Conservation (phyloP, 2,888 invertebrate genomes). For the Didymodactylos carnosus region DNA sequence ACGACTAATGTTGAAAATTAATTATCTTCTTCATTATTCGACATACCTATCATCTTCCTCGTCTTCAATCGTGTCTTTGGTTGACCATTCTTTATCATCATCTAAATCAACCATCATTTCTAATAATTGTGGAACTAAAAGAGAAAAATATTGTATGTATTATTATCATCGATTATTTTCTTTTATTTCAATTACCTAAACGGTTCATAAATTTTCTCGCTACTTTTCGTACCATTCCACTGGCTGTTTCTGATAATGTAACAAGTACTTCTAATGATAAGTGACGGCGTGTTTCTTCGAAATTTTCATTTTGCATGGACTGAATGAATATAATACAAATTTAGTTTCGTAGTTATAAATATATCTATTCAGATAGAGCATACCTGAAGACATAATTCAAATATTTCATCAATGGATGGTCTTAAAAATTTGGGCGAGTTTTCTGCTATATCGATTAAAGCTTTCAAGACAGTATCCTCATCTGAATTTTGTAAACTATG, state of each 20-base stretch:
- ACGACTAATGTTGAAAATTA: neutral
- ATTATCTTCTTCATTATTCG: constrained; percentile 44
- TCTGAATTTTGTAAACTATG: constrained; percentile 67
- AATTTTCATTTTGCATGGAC: neutral
- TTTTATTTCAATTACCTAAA: neutral
- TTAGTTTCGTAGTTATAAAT: neutral
- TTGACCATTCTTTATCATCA: constrained; percentile 70
- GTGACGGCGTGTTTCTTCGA: constrained; percentile 6
- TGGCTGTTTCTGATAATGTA: constrained; percentile 11
- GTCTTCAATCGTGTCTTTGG: constrained; percentile 52
- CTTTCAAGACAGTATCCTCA: constrained; percentile 63
- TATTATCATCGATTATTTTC: too few species aligned
- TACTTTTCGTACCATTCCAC: constrained; percentile 11
- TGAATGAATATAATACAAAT: neutral
- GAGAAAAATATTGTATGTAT: constrained; percentile 25
- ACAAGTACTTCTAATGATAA: constrained; percentile 11
- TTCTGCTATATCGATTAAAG: constrained; percentile 79
- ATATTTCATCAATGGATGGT: constrained; percentile 61
- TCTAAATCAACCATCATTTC: constrained; percentile 80
- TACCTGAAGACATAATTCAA: constrained; percentile 67
- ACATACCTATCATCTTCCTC: constrained; percentile 59
- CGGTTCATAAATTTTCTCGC: constrained; percentile 3
- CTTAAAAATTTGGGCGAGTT: constrained; percentile 73
- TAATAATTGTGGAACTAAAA: constrained; percentile 58
- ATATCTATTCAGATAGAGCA: neutral